Evolutionary conservation across 2,888 invertebrate species (phyloP), one percentile per base, ranked within the genome.

Genomic region (Cephalotes varians): DNA sequence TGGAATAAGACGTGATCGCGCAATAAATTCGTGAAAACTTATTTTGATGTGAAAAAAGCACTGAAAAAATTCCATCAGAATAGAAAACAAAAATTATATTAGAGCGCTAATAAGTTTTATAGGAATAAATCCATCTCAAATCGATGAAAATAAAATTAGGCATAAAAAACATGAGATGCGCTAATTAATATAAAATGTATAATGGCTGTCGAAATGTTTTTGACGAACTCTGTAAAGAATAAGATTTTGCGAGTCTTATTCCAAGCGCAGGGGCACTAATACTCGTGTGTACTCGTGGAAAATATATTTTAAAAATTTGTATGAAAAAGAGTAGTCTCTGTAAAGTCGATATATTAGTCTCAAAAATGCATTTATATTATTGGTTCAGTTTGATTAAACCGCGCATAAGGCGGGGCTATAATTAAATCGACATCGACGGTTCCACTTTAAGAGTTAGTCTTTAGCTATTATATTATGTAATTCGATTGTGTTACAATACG

Each of bases 331-430:
- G 77, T 84, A 84, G 54, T 76, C 56, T 81, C 65, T 54, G 80
- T 77, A 80, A 83, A 85, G 76, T 86, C 80, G 86, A 82, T 90
- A 88, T 85, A 85, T 86, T 86, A 87, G 79, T 89, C 83, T 81
- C 82, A 81, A 86, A 87, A 85, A 76, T 60, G 74, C 64, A 87
- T 85, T 76, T 85, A 80, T 81, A 81, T 88, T 90, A 80, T 90
- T 90, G 90, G 90, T 90, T 86, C 85, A 87, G 83, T 90, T 90
- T 89, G 87, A 90, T 90, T 89, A 82, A 84, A 79, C 86, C 90
- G 86, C 88, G 56, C 80, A 64, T 49, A 82, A 58, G 69, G 82
- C 85, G 81, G 79, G 44, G 54, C 76, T 79, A 84, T 72, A 77
- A 76, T 83, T 73, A 81, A 82, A 58, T 56, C 64, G 79, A 62